phyloP scores from a whole-genome alignment of 2,797 vertebrate species.

The Pipistrellus nathusii region DNA sequence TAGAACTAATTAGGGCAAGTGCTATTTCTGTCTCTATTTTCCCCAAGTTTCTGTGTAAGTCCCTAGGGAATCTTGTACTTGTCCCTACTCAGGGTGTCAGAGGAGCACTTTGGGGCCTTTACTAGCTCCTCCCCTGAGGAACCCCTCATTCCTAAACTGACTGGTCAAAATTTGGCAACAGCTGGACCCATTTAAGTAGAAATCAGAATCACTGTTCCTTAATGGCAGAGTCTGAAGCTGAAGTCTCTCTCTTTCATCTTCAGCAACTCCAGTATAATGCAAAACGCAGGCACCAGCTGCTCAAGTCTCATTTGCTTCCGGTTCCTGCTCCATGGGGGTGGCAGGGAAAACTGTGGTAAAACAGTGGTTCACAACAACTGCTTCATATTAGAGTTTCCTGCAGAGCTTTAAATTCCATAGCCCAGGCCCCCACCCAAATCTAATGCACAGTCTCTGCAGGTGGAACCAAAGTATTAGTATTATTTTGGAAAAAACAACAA shows the following conservation, averaged over 20 bases:
- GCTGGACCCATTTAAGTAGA: neutral
- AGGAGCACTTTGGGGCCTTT: neutral
- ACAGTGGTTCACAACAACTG: neutral
- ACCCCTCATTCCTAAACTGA: neutral
- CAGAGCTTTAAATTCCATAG: neutral
- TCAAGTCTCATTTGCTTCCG: neutral
- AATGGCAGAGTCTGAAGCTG: neutral
- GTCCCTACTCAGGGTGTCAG: neutral
- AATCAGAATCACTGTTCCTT: neutral
- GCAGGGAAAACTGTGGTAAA: neutral
- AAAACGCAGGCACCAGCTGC: neutral
- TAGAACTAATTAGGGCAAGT: neutral
- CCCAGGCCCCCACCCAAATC: neutral
- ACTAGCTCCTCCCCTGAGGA: neutral
- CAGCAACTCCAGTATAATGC: neutral
- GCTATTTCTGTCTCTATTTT: neutral
- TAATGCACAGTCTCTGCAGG: neutral
- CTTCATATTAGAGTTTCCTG: neutral
- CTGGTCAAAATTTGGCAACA: neutral
- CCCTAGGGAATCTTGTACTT: neutral
- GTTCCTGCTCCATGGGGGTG: neutral
- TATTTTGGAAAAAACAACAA: neutral
- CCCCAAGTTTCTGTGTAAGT: neutral
- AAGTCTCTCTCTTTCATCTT: neutral
- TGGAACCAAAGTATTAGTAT: neutral